These are phyloP conservation scores for Poicephalus meyeri DNA, from an alignment of 2,113 vertebrate species.

Conservation along the genomic window DNA sequence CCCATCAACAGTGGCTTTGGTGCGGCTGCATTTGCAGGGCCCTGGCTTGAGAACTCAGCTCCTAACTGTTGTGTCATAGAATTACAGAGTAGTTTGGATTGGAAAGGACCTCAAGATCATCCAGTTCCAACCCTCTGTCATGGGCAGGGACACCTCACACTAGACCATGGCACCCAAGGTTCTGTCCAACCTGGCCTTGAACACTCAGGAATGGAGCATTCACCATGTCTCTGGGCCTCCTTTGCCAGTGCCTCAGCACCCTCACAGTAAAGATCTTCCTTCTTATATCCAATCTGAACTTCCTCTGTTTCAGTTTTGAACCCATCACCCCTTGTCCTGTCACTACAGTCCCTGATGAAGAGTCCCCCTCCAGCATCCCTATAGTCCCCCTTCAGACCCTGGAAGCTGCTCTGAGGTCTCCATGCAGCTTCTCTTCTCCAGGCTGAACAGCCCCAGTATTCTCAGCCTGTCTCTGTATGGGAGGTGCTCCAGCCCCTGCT, in stretches of 20 bases:
- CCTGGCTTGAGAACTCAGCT: background rate
- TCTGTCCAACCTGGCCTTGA: too few relatives aligned
- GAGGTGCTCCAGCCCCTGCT: background rate
- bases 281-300: background rate
- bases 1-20: background rate
- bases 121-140: background rate
- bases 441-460: background rate
- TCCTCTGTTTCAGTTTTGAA: background rate
- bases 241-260: too few relatives aligned
- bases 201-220: background rate
- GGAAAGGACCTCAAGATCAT: background rate
- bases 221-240: too few relatives aligned
- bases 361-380: background rate
- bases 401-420: background rate
- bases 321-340: background rate
- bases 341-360: background rate
- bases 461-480: background rate
- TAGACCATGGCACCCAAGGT: background rate
- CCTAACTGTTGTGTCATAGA: fast-evolving
- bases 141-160: background rate
- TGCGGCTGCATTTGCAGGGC: background rate
- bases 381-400: background rate
- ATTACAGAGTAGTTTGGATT: background rate
- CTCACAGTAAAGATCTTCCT: background rate
- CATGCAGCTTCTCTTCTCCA: background rate